Evolutionary conservation across 53 echinoderm and acorn worm genomes (phyloP).

Genomic region (Pentamera pediparva): DNA sequence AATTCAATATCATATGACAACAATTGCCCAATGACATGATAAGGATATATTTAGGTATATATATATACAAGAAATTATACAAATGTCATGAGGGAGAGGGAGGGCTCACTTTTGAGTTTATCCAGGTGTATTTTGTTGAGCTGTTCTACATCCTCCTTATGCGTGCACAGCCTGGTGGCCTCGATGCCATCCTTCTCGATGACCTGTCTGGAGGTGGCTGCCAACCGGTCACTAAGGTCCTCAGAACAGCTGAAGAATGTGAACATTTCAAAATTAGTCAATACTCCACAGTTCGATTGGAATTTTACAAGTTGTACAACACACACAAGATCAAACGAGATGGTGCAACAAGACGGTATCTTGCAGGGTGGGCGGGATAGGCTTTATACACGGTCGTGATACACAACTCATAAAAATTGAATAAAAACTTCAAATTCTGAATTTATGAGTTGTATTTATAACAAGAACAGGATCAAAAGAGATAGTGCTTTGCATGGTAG

Average conservation of each 20-base stretch:
- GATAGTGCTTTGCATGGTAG: too few relatives aligned
- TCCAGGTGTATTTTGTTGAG: slow-evolving; percentile 83
- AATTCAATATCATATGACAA: neutral
- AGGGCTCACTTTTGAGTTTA: slow-evolving; percentile 54
- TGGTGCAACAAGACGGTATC: too few relatives aligned
- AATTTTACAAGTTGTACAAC: too few relatives aligned
- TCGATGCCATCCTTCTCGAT: slow-evolving; percentile 84
- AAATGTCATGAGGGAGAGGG: neutral
- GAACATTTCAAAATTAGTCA: neutral
- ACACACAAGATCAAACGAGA: too few relatives aligned
- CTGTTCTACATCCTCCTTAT: slow-evolving; percentile 97
- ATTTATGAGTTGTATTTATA: too few relatives aligned
- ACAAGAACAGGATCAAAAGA: too few relatives aligned
- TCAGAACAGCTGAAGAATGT: slow-evolving; percentile 56
- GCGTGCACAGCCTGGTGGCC: slow-evolving; percentile 90
- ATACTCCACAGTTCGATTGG: too few relatives aligned
- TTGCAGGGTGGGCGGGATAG: too few relatives aligned
- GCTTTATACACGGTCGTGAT: too few relatives aligned
- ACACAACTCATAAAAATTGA: too few relatives aligned
- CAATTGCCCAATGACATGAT: neutral
- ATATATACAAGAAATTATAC: neutral
- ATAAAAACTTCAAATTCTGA: too few relatives aligned
- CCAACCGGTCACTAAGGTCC: slow-evolving; percentile 55
- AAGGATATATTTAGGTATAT: neutral
- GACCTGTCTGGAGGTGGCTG: slow-evolving; percentile 67